These are phyloP conservation scores for Syngnathus floridae DNA, from an alignment of 2,113 vertebrate genomes.

Conservation along the genomic window DNA sequence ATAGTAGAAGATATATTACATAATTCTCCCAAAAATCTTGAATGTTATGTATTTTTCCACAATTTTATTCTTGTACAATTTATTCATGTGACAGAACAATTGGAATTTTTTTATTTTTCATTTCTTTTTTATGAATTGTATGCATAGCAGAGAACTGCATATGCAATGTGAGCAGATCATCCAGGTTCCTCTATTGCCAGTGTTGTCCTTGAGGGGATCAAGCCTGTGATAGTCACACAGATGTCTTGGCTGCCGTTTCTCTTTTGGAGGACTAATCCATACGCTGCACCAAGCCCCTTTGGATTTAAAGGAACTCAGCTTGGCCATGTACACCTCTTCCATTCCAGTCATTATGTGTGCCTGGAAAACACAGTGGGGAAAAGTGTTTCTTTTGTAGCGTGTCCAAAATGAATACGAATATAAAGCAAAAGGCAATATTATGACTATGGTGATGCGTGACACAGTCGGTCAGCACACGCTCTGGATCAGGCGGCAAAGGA, in stretches of 20 bases:
- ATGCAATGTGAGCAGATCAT: constrained; percentile 50
- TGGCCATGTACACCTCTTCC: constrained; percentile 49
- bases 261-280: constrained; percentile 60
- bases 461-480: constrained; percentile 19
- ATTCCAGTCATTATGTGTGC: constrained; percentile 56
- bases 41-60: too few species aligned
- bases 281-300: constrained; percentile 49
- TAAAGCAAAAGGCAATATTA: constrained; percentile 35
- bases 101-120: too few species aligned
- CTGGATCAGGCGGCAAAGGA: constrained; percentile 18
- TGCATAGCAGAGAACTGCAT: constrained; percentile 18
- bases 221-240: constrained; percentile 60
- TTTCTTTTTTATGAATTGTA: too few species aligned
- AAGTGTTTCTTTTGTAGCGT: constrained; percentile 46
- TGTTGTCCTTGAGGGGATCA: constrained; percentile 47
- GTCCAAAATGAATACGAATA: constrained; percentile 55
- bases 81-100: too few species aligned
- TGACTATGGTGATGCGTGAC: constrained; percentile 34
- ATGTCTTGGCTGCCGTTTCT: constrained; percentile 69
- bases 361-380: constrained; percentile 54
- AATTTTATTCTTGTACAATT: too few species aligned
- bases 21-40: too few species aligned
- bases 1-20: too few species aligned
- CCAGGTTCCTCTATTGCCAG: constrained; percentile 44
- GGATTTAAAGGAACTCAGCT: constrained; percentile 66